These are phyloP conservation scores for Acrobasis suavella DNA, from an alignment of 2,888 invertebrate species.

Conservation along the genomic window DNA sequence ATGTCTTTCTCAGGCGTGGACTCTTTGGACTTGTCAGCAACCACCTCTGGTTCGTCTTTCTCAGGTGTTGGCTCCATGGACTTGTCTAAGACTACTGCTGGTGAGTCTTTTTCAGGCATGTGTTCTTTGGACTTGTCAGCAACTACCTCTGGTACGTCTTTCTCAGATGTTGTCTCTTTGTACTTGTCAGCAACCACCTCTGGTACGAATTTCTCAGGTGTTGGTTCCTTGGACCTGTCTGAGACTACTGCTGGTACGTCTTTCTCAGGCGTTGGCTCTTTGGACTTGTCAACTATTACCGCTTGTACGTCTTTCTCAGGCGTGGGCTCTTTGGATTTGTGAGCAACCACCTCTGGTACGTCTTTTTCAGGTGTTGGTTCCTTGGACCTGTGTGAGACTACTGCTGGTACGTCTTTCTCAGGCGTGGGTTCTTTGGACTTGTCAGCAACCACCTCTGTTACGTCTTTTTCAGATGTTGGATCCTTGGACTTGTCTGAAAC, in stretches of 20 bases:
- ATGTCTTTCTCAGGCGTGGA: not conserved
- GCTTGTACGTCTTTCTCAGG: not conserved
- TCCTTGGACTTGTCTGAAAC: constrained; percentile 13
- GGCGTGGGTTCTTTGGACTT: constrained; percentile 3
- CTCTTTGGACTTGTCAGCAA: not conserved
- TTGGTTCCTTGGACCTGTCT: constrained; percentile 1
- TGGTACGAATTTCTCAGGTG: not conserved
- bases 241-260: not conserved
- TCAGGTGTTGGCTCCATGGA: constrained; percentile 26
- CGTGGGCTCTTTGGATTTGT: not conserved
- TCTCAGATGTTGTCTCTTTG: not conserved
- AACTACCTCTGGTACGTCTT: not conserved
- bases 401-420: not conserved
- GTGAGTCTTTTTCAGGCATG: not conserved
- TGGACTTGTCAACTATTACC: no score
- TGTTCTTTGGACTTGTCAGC: not conserved
- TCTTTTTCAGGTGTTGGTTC: not conserved
- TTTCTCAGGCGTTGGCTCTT: not conserved
- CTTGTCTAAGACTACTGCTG: not conserved
- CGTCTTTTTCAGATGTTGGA: constrained; percentile 6
- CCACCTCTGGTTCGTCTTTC: not conserved
- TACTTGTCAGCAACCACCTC: not conserved
- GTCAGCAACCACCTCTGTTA: not conserved
- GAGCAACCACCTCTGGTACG: not conserved
- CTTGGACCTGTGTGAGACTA: not conserved